Evolutionary conservation across 2,113 vertebrate genomes (phyloP).

Genomic region (Anser brachyrhynchus): DNA sequence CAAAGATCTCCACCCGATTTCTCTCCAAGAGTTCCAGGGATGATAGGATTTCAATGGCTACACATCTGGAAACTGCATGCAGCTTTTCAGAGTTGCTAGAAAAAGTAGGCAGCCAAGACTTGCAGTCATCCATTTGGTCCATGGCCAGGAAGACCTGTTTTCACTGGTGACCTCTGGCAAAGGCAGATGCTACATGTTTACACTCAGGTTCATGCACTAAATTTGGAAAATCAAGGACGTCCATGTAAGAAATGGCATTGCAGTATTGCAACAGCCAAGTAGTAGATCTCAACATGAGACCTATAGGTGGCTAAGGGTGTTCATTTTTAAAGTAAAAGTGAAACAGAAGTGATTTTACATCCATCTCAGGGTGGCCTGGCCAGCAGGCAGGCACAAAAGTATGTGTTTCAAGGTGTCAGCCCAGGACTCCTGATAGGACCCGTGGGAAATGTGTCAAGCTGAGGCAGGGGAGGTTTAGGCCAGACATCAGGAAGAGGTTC

Average conservation of each 20-base stretch:
- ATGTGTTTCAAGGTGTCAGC: not conserved
- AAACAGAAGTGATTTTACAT: not conserved
- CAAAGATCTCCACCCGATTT: not conserved
- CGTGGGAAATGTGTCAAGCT: too few relatives aligned
- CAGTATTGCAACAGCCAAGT: not conserved
- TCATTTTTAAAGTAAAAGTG: not conserved
- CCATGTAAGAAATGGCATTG: not conserved
- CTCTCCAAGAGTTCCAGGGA: not conserved
- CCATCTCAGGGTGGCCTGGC: not conserved
- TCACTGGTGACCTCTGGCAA: not conserved
- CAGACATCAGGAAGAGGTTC: too few relatives aligned
- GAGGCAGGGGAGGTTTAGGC: too few relatives aligned
- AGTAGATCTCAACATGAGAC: not conserved
- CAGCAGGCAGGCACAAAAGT: not conserved
- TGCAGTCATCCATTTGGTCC: not conserved
- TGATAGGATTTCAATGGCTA: not conserved
- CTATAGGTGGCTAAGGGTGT: accelerated
- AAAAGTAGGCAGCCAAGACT: not conserved
- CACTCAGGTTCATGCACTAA: not conserved
- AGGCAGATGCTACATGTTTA: not conserved
- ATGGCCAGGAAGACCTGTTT: not conserved
- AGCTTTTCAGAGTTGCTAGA: not conserved
- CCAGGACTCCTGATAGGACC: not conserved
- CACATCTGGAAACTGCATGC: not conserved
- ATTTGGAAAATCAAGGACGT: not conserved